phyloP scores from a whole-genome alignment of 2,797 vertebrate genomes.

The Microchirus variegatus region DNA sequence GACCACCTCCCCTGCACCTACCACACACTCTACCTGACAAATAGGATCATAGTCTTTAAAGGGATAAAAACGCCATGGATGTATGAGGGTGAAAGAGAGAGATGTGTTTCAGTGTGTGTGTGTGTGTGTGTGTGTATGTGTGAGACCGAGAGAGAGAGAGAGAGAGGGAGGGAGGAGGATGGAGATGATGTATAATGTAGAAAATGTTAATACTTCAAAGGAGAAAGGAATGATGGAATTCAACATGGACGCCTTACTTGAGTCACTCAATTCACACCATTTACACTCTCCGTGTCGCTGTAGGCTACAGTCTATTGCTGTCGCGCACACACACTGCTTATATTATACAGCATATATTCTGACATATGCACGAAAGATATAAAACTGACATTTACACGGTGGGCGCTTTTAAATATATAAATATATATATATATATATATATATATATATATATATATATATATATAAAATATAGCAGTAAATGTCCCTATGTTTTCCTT shows the following conservation, averaged over 20 bases:
- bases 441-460: too few species aligned
- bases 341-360: conserved; percentile 27
- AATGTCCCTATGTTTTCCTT: conserved; percentile 30
- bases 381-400: conserved; percentile 50
- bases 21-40: conserved; percentile 81
- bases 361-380: conserved; percentile 33
- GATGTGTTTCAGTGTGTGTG: conserved; percentile 34
- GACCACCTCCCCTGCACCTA: conserved; percentile 74
- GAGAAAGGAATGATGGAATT: conserved; percentile 57
- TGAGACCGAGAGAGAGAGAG: conserved; percentile 1
- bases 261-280: conserved; percentile 47
- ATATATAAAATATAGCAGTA: too few species aligned
- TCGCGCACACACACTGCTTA: conserved; percentile 32
- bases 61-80: conserved; percentile 75
- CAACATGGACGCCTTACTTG: conserved; percentile 61
- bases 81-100: conserved; percentile 65
- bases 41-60: conserved; percentile 81
- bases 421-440: too few species aligned
- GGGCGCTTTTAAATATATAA: too few species aligned
- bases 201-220: conserved; percentile 72
- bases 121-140: conserved; percentile 33
- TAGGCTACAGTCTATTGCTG: conserved; percentile 42
- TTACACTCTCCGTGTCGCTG: conserved; percentile 48
- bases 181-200: conserved; percentile 40
- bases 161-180: conserved; percentile 10